Evolutionary conservation across 2,113 vertebrate genomes (phyloP), one percentile per base, ranked within the genome.

Genomic region (Neotoma lepida): DNA sequence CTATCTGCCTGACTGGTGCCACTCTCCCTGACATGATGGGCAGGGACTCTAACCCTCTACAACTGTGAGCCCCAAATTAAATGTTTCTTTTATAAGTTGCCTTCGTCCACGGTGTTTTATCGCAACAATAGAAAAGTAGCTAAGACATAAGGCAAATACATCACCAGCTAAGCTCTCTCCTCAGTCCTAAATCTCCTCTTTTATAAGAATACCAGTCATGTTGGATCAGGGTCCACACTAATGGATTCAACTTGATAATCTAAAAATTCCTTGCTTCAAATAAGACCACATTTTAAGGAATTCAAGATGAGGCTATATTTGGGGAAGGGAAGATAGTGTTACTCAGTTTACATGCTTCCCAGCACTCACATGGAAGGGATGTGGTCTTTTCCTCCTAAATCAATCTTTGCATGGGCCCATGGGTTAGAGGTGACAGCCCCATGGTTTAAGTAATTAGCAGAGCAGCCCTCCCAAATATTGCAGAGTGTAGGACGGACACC

Each of bases 201-300:
- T 86, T 30, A 33, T 41, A 64, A 91, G 30, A 51, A 84, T 10
- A 56, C 49, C 22, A 56, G 44, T 89, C 51, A 41, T 49, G 70
- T 17, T 70, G 18, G 44, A 88, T 66, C 17, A 26, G 54, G 41
- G 26, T 20, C 76, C 39, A 77, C 4, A n/a, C 15, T 66, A 51
- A 17, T 49, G 58, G 68, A 41, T 14, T 96, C 56, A 87, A 84
- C 9, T 86, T 84, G 41, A 77, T 76, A 68, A 70, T 93, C 28
- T 88, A 39, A 35, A 90, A 95, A 96, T n/a, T 90, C 17, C 26
- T 20, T 64, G 2, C 64, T 86, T 93, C 58, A 44, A 91, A 61
- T 88, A 90, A 64, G 44, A 4, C 49, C 33, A 71, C 6, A 58
- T 82, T 58, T 35, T 33, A 9, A 88, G 17, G 26, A 35, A 39